phyloP scores from a whole-genome alignment of 2,797 vertebrate species.

The Cuniculus paca region DNA sequence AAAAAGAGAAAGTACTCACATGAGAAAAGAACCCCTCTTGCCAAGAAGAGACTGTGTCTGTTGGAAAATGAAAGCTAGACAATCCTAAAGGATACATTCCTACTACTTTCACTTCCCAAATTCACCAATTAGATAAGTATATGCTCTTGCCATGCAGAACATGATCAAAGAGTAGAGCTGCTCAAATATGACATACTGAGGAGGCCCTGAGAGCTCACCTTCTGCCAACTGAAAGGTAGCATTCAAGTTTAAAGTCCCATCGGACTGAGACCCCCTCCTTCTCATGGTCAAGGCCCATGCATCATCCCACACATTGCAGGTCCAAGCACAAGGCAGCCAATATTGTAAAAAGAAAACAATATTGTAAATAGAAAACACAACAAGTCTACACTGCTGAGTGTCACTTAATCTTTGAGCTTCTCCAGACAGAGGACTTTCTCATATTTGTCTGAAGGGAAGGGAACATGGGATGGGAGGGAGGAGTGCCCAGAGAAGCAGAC shows the following conservation, averaged over 20 bases:
- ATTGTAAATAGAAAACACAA: not conserved
- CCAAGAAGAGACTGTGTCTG: not conserved
- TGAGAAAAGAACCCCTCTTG: not conserved
- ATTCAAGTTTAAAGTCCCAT: not conserved
- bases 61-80: not conserved
- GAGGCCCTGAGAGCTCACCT: not conserved
- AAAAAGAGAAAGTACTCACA: not conserved
- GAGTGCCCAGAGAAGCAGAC: not conserved
- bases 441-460: not conserved
- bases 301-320: not conserved
- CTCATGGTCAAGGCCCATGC: not conserved
- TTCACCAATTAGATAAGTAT: not conserved
- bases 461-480: fast-evolving
- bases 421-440: not conserved
- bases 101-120: not conserved
- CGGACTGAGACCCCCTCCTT: not conserved
- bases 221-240: not conserved
- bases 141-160: not conserved
- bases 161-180: not conserved
- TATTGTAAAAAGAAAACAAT: not conserved
- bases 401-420: not conserved
- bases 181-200: not conserved
- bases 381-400: not conserved
- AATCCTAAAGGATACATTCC: not conserved
- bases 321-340: not conserved